A percentile compares a stretch with the other conserved stretches of the same genome.
Conservation (phyloP, 2,888 invertebrate species). For the Torymus aiolomorphi region DNA sequence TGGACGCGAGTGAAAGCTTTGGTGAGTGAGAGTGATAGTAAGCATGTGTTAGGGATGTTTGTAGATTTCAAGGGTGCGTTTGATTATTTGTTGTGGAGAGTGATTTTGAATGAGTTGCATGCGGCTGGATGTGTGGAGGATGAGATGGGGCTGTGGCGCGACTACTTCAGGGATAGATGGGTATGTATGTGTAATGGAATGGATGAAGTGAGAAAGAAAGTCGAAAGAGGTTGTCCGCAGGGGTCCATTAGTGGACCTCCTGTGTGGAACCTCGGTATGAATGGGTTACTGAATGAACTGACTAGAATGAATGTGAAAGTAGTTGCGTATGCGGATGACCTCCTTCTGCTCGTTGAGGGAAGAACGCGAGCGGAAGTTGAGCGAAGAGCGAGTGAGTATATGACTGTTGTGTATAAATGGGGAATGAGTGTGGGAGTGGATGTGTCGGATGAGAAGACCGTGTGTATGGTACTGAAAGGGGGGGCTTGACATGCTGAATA, state of each 20-base stretch:
- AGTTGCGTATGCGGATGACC: conserved; percentile 46
- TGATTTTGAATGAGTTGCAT: background rate
- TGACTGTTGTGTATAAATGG: conserved; percentile 4
- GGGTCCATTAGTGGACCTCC: conserved; percentile 38
- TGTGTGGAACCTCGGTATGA: conserved; percentile 42
- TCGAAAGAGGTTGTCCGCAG: conserved; percentile 44
- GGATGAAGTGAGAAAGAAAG: background rate
- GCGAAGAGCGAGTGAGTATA: background rate
- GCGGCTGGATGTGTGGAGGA: conserved; percentile 12
- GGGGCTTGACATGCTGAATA: conserved; percentile 7
- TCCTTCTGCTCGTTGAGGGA: conserved; percentile 28
- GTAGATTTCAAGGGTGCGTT: too few relatives aligned
- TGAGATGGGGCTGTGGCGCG: background rate
- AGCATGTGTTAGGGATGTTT: background rate
- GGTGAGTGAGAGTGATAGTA: background rate
- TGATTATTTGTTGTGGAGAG: conserved; percentile 35
- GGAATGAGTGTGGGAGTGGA: too few relatives aligned
- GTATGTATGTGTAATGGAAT: background rate
- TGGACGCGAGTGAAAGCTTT: background rate
- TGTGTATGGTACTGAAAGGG: conserved; percentile 33
- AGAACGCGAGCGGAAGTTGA: background rate
- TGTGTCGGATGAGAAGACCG: conserved; percentile 33
- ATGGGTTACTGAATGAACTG: conserved; percentile 24
- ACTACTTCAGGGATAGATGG: conserved; percentile 14
- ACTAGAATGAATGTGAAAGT: background rate